phyloP scores from a whole-genome alignment of 2,797 vertebrate species.

The Ptychadena robeensis region DNA sequence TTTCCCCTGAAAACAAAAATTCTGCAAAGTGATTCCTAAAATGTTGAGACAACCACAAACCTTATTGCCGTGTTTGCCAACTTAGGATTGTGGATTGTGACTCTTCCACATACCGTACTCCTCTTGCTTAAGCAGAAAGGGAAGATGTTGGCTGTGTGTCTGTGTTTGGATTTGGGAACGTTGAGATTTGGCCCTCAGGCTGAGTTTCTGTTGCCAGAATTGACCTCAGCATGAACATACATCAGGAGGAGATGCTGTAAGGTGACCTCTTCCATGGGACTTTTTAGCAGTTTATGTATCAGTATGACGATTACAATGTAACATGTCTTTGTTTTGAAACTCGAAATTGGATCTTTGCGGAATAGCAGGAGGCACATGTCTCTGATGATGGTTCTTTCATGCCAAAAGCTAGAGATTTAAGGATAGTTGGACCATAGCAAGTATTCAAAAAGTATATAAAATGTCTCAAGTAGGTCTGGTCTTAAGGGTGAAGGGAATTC shows the following conservation, averaged over 20 bases:
- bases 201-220: not conserved
- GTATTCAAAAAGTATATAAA: not conserved
- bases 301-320: not conserved
- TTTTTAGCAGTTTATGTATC: not conserved
- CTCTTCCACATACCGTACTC: constrained; percentile 45
- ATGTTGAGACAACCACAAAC: not conserved
- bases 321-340: not conserved
- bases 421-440: not conserved
- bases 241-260: constrained; percentile 14
- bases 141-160: constrained; percentile 48
- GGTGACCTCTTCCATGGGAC: constrained; percentile 4
- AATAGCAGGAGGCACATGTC: not conserved
- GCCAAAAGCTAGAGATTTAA: not conserved
- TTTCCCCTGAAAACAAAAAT: constrained; percentile 36
- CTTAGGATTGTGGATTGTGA: constrained; percentile 16
- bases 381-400: not conserved
- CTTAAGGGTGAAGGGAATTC: not conserved
- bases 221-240: not conserved
- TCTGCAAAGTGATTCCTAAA: constrained; percentile 53
- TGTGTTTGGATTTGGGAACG: not conserved
- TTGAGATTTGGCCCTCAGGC: not conserved
- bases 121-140: constrained; percentile 37
- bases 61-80: not conserved
- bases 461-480: not conserved
- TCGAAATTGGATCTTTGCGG: not conserved